A percentile compares a stretch with the other conserved stretches of the same genome.
Evolutionary conservation across 1,140 invertebrate genomes (phyloP).

Genomic region (Metopolophium dirhodum): DNA sequence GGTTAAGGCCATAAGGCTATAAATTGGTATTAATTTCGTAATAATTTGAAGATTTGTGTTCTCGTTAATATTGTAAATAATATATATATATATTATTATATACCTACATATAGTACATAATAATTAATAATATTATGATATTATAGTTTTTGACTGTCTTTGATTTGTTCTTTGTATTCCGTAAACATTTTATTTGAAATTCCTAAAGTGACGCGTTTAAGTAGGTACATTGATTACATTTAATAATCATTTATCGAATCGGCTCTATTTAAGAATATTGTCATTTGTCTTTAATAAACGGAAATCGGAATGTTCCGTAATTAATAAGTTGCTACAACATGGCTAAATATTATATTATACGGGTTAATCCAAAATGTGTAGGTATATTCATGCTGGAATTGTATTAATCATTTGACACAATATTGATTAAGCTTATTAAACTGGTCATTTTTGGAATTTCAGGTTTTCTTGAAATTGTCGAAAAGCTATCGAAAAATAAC

Average conservation of each 20-base stretch:
- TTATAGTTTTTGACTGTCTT: background rate
- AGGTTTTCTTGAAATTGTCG: background rate
- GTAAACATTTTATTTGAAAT: background rate
- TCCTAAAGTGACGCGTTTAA: background rate
- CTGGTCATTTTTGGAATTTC: background rate
- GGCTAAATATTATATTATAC: background rate
- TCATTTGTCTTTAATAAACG: background rate
- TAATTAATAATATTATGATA: no score
- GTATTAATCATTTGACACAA: background rate
- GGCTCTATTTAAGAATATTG: background rate
- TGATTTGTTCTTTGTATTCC: background rate
- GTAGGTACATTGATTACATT: background rate
- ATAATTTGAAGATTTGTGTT: background rate
- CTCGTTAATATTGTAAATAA: background rate
- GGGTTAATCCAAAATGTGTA: background rate
- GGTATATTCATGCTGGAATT: background rate
- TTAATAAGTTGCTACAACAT: background rate
- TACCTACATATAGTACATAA: background rate
- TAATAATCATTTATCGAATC: background rate
- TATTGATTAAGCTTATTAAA: background rate
- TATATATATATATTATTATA: background rate
- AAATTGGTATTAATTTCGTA: no score
- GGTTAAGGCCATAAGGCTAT: no score
- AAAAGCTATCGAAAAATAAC: no score
- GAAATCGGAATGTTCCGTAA: background rate